These are phyloP conservation scores for Cuculus canorus DNA, from an alignment of 2,797 vertebrate genomes.

Conservation along the genomic window DNA sequence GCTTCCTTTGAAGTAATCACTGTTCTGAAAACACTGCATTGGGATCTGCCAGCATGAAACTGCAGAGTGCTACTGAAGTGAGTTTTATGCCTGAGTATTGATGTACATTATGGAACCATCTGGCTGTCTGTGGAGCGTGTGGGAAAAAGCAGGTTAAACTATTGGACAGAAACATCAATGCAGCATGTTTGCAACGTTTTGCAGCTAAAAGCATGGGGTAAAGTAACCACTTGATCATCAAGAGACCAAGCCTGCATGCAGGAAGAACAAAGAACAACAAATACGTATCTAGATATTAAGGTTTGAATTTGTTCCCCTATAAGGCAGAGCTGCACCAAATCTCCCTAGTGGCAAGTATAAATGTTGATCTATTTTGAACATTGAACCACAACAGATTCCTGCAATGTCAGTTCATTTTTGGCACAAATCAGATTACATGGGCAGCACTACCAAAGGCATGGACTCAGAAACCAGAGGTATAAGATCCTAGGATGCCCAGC, in stretches of 20 bases:
- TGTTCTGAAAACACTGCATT: neutral
- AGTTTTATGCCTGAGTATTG: neutral
- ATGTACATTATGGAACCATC: neutral
- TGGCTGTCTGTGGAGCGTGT: neutral
- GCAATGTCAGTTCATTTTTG: neutral
- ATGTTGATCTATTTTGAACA: neutral
- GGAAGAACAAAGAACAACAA: neutral
- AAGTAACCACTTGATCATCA: neutral
- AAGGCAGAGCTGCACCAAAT: neutral
- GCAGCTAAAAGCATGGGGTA: neutral
- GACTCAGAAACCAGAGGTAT: neutral
- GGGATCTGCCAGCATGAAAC: neutral
- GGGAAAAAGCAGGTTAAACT: conserved; percentile 9
- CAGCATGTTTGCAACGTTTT: neutral
- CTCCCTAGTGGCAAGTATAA: neutral
- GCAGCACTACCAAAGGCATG: neutral
- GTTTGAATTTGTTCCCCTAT: neutral
- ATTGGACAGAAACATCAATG: neutral
- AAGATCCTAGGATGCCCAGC: neutral
- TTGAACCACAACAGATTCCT: neutral
- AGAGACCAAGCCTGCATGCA: neutral
- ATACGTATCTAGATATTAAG: neutral
- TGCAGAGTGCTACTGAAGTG: neutral
- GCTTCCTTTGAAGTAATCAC: neutral
- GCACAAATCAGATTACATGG: neutral